Conservation (phyloP, 2,113 vertebrate species). For the Bos indicus region DNA sequence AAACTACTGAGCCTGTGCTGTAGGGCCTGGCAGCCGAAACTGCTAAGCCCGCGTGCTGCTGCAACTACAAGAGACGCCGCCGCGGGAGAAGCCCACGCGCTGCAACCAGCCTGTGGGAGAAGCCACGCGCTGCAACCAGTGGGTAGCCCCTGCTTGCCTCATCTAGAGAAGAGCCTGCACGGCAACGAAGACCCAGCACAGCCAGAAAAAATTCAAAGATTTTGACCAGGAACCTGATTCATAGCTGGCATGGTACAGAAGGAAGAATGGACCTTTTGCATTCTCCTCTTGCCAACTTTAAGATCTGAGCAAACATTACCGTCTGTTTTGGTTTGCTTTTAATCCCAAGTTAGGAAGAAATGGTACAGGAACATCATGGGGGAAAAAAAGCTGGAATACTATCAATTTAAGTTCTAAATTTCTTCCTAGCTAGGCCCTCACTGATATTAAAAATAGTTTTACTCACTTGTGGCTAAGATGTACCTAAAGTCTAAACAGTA, state of each 20-base stretch:
- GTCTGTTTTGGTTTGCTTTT: slow-evolving; percentile 1
- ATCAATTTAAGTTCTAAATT: neutral
- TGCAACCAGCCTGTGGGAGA: neutral
- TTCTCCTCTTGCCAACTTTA: neutral
- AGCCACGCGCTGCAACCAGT: neutral
- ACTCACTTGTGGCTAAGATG: neutral
- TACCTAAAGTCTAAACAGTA: neutral
- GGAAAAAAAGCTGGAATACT: neutral
- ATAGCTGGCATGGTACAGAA: neutral
- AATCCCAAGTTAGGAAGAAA: slow-evolving; percentile 17
- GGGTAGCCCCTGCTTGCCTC: neutral
- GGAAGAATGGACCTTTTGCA: neutral
- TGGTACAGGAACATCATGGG: neutral
- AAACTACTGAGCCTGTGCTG: neutral
- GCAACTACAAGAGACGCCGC: neutral
- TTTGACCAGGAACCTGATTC: neutral
- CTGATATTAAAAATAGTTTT: neutral
- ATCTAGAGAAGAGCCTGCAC: neutral
- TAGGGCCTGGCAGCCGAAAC: neutral
- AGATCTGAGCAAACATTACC: neutral
- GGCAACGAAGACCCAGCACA: neutral
- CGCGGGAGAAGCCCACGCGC: neutral
- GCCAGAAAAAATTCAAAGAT: neutral
- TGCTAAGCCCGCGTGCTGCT: neutral
- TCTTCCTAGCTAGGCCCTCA: neutral